Evolutionary conservation across 1,140 invertebrate species (phyloP).

Genomic region (Drosophila malerkotliana): DNA sequence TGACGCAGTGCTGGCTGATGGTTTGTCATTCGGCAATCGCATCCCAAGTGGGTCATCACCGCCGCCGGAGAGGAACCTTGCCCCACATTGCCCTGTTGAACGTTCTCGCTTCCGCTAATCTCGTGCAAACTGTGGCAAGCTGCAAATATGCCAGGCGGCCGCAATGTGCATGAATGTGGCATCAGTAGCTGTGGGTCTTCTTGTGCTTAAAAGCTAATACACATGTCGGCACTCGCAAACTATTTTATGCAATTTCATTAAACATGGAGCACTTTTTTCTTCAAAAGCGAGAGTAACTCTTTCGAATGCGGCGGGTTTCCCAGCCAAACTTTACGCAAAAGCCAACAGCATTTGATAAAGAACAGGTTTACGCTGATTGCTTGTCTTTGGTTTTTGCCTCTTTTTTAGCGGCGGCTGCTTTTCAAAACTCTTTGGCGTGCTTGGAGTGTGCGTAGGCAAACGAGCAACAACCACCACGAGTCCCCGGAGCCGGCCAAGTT

Average conservation of each 20-base stretch:
- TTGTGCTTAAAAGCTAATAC: constrained; percentile 9
- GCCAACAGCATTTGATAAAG: constrained; percentile 43
- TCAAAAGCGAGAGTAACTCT: constrained; percentile 31
- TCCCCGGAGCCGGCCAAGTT: constrained; percentile 19
- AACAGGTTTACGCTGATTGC: constrained; percentile 45
- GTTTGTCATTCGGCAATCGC: constrained; percentile 11
- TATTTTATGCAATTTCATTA: neutral
- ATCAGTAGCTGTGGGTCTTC: constrained; percentile 1
- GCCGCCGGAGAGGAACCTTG: constrained; percentile 23
- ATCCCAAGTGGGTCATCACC: constrained; percentile 32
- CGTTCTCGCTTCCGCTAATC: constrained; percentile 41
- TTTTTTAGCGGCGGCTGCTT: constrained; percentile 12
- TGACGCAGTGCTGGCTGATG: constrained; percentile 4
- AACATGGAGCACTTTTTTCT: neutral
- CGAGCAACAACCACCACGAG: neutral
- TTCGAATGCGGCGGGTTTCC: constrained; percentile 6
- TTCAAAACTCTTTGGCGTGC: constrained; percentile 19
- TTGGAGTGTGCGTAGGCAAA: constrained; percentile 24
- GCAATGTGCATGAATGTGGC: neutral
- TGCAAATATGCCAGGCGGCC: constrained; percentile 11
- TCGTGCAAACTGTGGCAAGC: constrained; percentile 18
- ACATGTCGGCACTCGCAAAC: neutral
- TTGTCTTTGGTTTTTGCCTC: constrained; percentile 25
- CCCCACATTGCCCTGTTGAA: constrained; percentile 24
- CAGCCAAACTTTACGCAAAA: constrained; percentile 28